Conservation (phyloP, 2,113 vertebrate genomes). For the Semicossyphus pulcher region DNA sequence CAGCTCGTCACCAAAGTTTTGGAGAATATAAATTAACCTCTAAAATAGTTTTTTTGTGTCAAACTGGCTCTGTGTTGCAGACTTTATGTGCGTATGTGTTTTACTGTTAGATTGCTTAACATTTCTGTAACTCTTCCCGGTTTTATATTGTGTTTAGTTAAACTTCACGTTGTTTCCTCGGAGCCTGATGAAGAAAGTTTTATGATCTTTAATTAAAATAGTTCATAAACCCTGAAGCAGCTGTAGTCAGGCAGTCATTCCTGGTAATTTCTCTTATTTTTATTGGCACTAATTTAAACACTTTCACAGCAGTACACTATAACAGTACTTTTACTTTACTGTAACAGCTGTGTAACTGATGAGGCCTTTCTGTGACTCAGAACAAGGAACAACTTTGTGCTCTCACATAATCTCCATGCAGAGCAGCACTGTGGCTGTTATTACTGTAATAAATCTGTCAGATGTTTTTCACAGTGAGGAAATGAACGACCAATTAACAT, state of each 20-base stretch:
- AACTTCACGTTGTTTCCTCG: neutral
- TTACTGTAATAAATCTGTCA: conserved; percentile 30
- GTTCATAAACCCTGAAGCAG: neutral
- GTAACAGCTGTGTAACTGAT: neutral
- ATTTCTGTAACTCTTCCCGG: neutral
- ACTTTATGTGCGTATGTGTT: neutral
- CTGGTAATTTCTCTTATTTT: neutral
- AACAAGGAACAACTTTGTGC: conserved; percentile 12
- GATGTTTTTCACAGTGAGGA: neutral
- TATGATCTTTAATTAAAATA: no score
- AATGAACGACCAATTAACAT: neutral
- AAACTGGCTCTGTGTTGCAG: neutral
- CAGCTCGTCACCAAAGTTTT: no score
- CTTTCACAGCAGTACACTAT: neutral
- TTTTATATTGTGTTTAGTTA: neutral
- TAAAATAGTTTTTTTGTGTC: neutral
- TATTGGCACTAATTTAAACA: neutral
- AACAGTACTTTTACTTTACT: no score
- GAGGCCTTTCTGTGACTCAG: neutral
- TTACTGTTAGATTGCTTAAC: neutral
- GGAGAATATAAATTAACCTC: neutral
- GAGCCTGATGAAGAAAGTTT: neutral
- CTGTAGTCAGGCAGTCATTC: neutral
- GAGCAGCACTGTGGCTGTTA: neutral
- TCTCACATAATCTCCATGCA: neutral